Evolutionary conservation across 2,888 invertebrate species (phyloP).

Genomic region (Melanophora roralis): DNA sequence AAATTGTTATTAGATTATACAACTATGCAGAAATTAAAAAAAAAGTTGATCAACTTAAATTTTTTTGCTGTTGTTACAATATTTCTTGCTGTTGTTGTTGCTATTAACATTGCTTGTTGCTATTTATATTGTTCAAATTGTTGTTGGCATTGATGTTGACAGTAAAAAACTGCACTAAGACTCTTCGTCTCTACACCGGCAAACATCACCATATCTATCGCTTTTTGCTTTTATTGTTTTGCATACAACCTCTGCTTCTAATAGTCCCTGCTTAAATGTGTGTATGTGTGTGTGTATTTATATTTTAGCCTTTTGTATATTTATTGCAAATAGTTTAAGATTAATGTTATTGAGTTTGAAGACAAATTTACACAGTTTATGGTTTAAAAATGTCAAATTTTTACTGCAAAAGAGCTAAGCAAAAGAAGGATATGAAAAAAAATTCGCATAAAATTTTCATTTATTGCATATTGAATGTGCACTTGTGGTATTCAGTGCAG

Average conservation of each 20-base stretch:
- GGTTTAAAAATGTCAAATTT: conserved; percentile 60
- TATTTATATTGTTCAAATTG: conserved; percentile 41
- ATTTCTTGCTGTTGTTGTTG: conserved; percentile 12
- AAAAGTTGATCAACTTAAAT: background rate
- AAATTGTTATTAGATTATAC: conserved; percentile 24
- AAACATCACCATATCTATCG: background rate
- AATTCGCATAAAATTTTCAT: conserved; percentile 48
- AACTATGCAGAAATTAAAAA: conserved; percentile 7
- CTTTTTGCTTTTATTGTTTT: background rate
- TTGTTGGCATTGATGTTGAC: conserved; percentile 44
- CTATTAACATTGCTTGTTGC: background rate
- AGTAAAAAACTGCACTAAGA: conserved; percentile 46
- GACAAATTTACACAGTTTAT: conserved; percentile 61
- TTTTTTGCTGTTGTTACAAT: conserved; percentile 17
- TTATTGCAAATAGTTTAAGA: conserved; percentile 60
- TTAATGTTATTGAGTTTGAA: conserved; percentile 59
- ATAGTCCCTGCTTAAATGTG: background rate
- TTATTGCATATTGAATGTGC: conserved; percentile 35
- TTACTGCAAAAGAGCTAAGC: conserved; percentile 22
- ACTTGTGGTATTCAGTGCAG: conserved; percentile 47
- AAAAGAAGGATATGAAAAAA: background rate
- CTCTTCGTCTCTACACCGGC: background rate
- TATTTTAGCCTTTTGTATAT: conserved; percentile 38
- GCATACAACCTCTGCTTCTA: background rate
- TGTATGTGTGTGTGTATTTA: background rate